These are phyloP conservation scores for Anolis carolinensis DNA, from an alignment of 2,113 vertebrate species.

Conservation along the genomic window DNA sequence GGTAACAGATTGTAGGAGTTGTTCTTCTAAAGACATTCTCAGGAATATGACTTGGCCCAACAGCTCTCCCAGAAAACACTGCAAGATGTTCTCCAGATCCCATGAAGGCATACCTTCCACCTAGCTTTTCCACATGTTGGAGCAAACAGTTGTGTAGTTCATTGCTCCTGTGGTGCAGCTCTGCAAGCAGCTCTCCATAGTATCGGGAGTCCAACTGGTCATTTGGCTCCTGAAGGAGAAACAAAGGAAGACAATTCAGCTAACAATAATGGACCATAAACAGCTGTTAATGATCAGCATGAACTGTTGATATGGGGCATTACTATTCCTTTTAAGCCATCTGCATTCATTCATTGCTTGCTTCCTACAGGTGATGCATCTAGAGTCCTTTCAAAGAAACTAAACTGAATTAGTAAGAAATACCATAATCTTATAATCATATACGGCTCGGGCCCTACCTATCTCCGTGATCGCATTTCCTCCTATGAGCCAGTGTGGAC, in stretches of 20 bases:
- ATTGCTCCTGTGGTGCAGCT: conserved; percentile 88
- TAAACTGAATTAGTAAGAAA: no score
- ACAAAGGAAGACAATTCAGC: neutral
- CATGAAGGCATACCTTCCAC: conserved; percentile 75
- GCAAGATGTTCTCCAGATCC: neutral
- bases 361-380: no score
- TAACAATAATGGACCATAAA: neutral
- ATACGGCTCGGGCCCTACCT: no score
- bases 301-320: neutral
- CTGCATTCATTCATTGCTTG: no score
- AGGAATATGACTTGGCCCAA: neutral
- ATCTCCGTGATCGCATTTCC: no score
- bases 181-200: conserved; percentile 94
- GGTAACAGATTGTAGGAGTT: no score
- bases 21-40: no score
- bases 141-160: conserved; percentile 89
- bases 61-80: neutral
- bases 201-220: conserved; percentile 90
- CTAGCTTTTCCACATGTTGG: conserved; percentile 89
- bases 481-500: no score
- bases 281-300: neutral
- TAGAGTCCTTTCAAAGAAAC: no score
- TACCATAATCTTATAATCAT: no score
- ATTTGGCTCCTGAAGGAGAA: neutral
- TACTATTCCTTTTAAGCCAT: neutral